phyloP scores from a whole-genome alignment of 2,888 invertebrate species.

The Erebia epiphron region DNA sequence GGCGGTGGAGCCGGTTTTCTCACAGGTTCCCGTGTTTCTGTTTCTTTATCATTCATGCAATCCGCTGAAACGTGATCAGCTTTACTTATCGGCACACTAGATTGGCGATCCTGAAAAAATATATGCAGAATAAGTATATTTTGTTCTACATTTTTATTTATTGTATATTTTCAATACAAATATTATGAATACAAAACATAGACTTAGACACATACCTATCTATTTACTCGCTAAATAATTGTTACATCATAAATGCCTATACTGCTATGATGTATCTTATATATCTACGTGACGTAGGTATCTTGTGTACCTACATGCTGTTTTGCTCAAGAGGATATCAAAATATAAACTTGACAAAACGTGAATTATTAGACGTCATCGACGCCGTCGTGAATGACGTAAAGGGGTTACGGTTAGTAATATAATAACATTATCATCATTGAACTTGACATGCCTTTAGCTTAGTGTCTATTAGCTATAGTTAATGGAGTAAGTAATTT shows the following conservation, averaged over 20 bases:
- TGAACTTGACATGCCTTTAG: no score
- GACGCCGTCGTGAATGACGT: no score
- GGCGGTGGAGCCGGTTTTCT: constrained; percentile 71
- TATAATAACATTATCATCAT: no score
- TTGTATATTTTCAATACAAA: background rate
- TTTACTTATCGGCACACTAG: constrained; percentile 63
- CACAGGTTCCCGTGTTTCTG: constrained; percentile 40
- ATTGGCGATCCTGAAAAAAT: constrained; percentile 66
- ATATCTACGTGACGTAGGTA: no score
- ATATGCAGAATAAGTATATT: background rate
- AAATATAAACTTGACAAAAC: no score
- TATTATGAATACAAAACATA: background rate
- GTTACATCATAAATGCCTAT: background rate
- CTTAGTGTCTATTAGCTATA: no score
- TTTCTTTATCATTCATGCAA: constrained; percentile 46
- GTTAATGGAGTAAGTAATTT: background rate
- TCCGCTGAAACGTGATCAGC: constrained; percentile 47
- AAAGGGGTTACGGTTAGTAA: no score
- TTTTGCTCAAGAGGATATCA: no score
- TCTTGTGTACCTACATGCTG: background rate
- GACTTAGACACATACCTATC: no score
- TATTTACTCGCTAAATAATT: no score
- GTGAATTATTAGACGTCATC: no score
- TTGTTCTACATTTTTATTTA: background rate
- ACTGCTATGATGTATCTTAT: no score